A percentile compares a stretch with the other conserved stretches of the same genome.
Evolutionary conservation across 1,140 invertebrate genomes (phyloP).

Genomic region (Drosophila arawakana): DNA sequence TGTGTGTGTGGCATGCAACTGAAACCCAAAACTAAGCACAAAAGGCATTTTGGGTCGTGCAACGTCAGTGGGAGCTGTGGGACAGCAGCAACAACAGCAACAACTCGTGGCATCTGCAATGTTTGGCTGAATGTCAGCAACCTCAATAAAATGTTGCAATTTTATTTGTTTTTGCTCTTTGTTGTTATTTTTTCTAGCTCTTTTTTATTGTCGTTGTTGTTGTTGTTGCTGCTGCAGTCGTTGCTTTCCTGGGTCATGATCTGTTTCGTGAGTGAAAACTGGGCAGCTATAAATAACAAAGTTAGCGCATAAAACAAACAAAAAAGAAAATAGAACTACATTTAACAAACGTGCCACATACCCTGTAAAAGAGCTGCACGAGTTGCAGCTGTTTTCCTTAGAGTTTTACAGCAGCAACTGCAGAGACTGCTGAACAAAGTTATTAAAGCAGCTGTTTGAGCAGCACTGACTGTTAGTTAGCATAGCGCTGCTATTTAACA

Average conservation of each 20-base stretch:
- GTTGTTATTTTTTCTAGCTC: not conserved
- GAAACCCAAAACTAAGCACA: constrained; percentile 32
- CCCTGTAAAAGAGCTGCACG: constrained; percentile 4
- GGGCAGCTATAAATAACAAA: constrained; percentile 68
- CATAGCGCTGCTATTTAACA: too few relatives aligned
- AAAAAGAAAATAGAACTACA: constrained; percentile 16
- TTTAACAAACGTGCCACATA: constrained; percentile 28
- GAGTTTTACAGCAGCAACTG: not conserved
- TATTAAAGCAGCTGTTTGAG: too few relatives aligned
- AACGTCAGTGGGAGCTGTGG: constrained; percentile 15
- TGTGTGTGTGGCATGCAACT: constrained; percentile 47
- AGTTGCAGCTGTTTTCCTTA: constrained; percentile 4
- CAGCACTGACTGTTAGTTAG: too few relatives aligned
- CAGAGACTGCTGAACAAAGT: not conserved
- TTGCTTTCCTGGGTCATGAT: constrained; percentile 79
- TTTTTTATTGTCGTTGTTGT: constrained; percentile 23
- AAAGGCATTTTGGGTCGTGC: constrained; percentile 48
- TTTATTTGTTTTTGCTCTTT: constrained; percentile 29
- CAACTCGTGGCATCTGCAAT: constrained; percentile 50
- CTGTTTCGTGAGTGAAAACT: constrained; percentile 58
- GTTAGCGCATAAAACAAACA: constrained; percentile 5
- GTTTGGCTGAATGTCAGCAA: constrained; percentile 72
- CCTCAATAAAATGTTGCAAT: constrained; percentile 82
- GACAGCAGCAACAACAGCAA: not conserved
- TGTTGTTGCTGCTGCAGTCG: constrained; percentile 28